These are phyloP conservation scores for Hyposmocoma kahamanoa DNA, from an alignment of 1,140 invertebrate species.

Conservation along the genomic window DNA sequence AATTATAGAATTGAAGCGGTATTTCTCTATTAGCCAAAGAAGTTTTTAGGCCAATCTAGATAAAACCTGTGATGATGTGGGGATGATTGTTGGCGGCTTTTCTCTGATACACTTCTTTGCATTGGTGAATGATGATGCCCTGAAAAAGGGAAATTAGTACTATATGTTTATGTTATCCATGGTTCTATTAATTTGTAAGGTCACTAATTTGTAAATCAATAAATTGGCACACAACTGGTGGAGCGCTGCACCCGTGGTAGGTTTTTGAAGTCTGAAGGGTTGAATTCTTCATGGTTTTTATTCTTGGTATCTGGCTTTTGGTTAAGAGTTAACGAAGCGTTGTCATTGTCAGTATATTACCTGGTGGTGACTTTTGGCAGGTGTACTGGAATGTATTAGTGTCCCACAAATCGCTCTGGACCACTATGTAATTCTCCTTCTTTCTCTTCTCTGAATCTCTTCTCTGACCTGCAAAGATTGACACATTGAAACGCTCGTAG, in stretches of 20 bases:
- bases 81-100: conserved; percentile 66
- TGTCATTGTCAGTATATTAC: conserved; percentile 29
- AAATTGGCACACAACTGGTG: too few relatives aligned
- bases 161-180: conserved; percentile 1
- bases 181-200: too few relatives aligned
- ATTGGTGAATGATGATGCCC: conserved; percentile 69
- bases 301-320: not conserved
- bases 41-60: too few relatives aligned
- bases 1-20: too few relatives aligned
- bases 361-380: conserved; percentile 70
- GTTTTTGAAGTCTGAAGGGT: too few relatives aligned
- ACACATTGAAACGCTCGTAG: too few relatives aligned
- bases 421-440: conserved; percentile 77
- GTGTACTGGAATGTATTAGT: conserved; percentile 76
- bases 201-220: too few relatives aligned
- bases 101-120: conserved; percentile 76
- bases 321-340: not conserved
- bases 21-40: too few relatives aligned
- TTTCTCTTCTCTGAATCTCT: conserved; percentile 71
- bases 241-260: too few relatives aligned
- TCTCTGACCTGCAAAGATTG: conserved; percentile 63
- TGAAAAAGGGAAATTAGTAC: conserved; percentile 15
- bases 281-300: not conserved
- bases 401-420: conserved; percentile 78
- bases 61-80: conserved; percentile 53